A percentile compares a stretch with the other conserved stretches of the same genome.
These are phyloP conservation scores for Griposia aprilina DNA, from an alignment of 2,888 invertebrate species.

Conservation along the genomic window DNA sequence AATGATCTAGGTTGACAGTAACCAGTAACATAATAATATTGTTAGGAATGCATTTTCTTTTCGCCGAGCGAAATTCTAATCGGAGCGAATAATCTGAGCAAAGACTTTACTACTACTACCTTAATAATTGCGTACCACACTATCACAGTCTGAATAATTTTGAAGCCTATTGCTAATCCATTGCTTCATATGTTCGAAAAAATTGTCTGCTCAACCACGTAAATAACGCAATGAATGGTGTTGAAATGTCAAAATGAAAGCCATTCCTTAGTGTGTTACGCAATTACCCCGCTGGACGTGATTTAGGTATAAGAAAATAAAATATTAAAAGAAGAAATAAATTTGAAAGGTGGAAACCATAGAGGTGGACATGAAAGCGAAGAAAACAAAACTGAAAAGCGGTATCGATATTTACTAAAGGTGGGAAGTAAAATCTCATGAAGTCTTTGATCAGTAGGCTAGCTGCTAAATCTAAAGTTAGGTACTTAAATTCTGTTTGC, in stretches of 20 bases:
- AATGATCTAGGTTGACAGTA: background rate
- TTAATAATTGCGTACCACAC: too few relatives aligned
- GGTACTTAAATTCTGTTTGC: background rate
- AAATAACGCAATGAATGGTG: too few relatives aligned
- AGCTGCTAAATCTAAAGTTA: background rate
- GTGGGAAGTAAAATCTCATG: background rate
- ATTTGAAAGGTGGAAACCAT: background rate
- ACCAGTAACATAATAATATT: background rate
- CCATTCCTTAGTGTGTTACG: too few relatives aligned
- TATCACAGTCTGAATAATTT: too few relatives aligned
- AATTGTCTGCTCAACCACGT: too few relatives aligned
- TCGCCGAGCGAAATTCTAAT: background rate
- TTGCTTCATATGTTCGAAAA: too few relatives aligned
- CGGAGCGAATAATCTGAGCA: background rate
- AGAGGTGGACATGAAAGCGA: background rate
- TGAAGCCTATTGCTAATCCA: too few relatives aligned
- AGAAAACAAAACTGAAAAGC: background rate
- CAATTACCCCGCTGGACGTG: too few relatives aligned
- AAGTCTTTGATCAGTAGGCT: background rate
- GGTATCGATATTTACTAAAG: background rate
- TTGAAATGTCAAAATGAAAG: too few relatives aligned
- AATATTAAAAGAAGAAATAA: background rate
- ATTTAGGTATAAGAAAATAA: background rate
- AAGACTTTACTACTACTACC: too few relatives aligned
- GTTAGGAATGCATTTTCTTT: background rate